phyloP scores from a whole-genome alignment of 2,113 vertebrate genomes.

The Leucoraja erinaceus region DNA sequence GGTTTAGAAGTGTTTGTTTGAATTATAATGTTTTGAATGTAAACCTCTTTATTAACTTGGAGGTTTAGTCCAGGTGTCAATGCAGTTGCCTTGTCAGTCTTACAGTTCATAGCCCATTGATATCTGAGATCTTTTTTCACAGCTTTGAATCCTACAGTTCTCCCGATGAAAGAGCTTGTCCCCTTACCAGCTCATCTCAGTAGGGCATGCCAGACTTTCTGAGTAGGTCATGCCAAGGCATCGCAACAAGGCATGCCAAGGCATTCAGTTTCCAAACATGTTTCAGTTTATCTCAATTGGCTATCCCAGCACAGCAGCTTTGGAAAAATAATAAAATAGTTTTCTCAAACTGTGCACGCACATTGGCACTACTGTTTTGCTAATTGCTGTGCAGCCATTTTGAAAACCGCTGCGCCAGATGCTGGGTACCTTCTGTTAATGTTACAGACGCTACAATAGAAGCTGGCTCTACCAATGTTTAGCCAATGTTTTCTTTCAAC shows the following conservation, averaged over 20 bases:
- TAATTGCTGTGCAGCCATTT: conserved; percentile 19
- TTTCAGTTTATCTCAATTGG: conserved; percentile 28
- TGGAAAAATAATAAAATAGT: conserved; percentile 20
- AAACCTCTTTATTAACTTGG: background rate
- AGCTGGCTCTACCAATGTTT: conserved; percentile 77
- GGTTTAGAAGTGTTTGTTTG: background rate
- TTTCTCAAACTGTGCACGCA: background rate
- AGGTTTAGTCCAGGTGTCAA: background rate
- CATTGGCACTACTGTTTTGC: background rate
- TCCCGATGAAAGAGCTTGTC: conserved; percentile 77
- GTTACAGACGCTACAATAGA: conserved; percentile 45
- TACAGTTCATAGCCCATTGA: background rate
- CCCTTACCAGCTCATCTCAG: conserved; percentile 63
- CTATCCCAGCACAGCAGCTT: conserved; percentile 14
- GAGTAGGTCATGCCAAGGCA: conserved; percentile 63
- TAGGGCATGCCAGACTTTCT: conserved; percentile 65
- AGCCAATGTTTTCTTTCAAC: conserved; percentile 53
- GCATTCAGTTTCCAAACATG: conserved; percentile 44
- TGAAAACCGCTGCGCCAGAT: background rate
- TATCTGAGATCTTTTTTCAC: conserved; percentile 30
- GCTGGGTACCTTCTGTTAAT: conserved; percentile 26
- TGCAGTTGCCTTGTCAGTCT: conserved; percentile 29
- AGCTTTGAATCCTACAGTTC: conserved; percentile 42
- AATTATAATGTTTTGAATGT: background rate
- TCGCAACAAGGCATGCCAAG: conserved; percentile 69